Evolutionary conservation across 2,888 invertebrate species (phyloP).

Genomic region (Reticulitermes lucifugus): DNA sequence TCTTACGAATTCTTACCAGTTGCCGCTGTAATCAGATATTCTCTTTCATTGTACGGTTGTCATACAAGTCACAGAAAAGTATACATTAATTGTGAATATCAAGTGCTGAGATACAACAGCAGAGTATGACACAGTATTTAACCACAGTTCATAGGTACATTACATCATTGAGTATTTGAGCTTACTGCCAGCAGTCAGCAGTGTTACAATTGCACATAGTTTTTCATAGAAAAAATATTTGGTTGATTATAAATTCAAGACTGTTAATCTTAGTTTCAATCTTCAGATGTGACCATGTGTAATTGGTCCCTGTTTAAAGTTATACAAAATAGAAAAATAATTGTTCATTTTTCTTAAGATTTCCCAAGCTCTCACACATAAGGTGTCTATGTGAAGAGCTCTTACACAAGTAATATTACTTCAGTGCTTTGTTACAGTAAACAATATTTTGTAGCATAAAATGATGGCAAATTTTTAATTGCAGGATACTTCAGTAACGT

Average conservation of each 20-base stretch:
- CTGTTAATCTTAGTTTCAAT: too few species aligned
- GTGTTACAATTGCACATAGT: conserved; percentile 23
- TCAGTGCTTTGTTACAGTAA: too few species aligned
- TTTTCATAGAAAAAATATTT: conserved; percentile 32
- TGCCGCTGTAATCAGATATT: background rate
- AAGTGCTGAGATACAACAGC: background rate
- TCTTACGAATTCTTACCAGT: background rate
- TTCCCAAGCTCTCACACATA: too few species aligned
- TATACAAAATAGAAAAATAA: too few species aligned
- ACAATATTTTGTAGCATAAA: too few species aligned
- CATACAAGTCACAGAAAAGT: conserved; percentile 6
- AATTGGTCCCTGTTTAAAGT: too few species aligned
- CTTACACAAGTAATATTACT: too few species aligned
- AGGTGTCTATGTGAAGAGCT: too few species aligned
- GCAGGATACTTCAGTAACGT: too few species aligned
- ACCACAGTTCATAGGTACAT: conserved; percentile 5
- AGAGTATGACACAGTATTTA: background rate
- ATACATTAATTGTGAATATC: background rate
- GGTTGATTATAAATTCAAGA: background rate
- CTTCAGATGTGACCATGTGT: too few species aligned
- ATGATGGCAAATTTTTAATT: too few species aligned
- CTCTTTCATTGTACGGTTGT: conserved; percentile 1
- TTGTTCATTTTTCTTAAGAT: too few species aligned
- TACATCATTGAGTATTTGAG: conserved; percentile 31
- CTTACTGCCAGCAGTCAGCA: conserved; percentile 14